phyloP scores from a whole-genome alignment of 1,140 invertebrate species.

The Drosophila subobscura region DNA sequence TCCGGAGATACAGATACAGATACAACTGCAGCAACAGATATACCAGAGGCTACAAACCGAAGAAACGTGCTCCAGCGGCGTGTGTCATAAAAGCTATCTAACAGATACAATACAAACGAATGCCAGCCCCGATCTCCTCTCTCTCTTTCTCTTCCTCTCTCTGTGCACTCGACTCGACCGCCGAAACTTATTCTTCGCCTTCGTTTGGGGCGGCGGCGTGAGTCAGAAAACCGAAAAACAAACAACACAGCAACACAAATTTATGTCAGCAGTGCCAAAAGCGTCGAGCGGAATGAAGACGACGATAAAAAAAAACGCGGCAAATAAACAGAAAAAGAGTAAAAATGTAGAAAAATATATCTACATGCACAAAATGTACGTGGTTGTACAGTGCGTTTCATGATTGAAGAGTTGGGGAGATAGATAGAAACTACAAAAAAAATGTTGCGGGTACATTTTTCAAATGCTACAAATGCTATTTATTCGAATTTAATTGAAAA shows the following conservation, averaged over 20 bases:
- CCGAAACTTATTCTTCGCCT: slow-evolving; percentile 45
- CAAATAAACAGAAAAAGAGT: slow-evolving; percentile 69
- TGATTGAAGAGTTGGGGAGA: background rate
- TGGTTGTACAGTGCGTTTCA: slow-evolving; percentile 14
- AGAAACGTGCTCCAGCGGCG: slow-evolving; percentile 72
- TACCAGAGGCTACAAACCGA: slow-evolving; percentile 33
- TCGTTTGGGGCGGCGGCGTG: slow-evolving; percentile 55
- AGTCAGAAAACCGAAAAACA: slow-evolving; percentile 63
- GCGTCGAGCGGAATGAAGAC: slow-evolving; percentile 54
- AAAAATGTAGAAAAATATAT: slow-evolving; percentile 23
- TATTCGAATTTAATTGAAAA: too few relatives aligned
- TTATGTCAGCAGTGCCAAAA: slow-evolving; percentile 82
- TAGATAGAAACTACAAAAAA: too few relatives aligned
- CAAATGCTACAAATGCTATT: too few relatives aligned
- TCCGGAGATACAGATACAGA: slow-evolving; percentile 15
- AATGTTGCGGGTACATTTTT: too few relatives aligned
- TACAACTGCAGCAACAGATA: slow-evolving; percentile 25
- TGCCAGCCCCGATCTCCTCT: slow-evolving; percentile 8
- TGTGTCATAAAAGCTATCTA: slow-evolving; percentile 72
- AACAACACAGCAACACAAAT: slow-evolving; percentile 63
- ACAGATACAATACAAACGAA: slow-evolving; percentile 53
- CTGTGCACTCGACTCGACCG: slow-evolving; percentile 11
- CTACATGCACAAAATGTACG: background rate
- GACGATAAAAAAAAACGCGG: slow-evolving; percentile 71
- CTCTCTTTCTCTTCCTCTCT: background rate